Evolutionary conservation across 2,113 vertebrate species (phyloP).

Genomic region (Cervus canadensis): DNA sequence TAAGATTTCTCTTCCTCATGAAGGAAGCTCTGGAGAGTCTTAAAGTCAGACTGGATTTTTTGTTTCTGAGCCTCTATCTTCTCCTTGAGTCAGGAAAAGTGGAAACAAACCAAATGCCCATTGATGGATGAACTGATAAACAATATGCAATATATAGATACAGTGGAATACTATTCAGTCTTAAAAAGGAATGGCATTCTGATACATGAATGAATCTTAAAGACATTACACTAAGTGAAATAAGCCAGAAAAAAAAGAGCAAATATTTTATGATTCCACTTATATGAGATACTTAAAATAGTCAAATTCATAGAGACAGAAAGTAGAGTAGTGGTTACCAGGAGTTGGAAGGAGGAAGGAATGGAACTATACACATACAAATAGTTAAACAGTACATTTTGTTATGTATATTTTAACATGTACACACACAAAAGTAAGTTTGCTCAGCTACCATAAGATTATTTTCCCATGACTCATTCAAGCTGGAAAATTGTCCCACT

Average conservation of each 20-base stretch:
- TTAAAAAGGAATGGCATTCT: not conserved
- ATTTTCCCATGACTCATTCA: not conserved
- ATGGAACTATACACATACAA: not conserved
- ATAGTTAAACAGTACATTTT: not conserved
- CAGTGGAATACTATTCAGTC: no score
- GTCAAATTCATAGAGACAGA: not conserved
- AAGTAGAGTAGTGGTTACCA: not conserved
- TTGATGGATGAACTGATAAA: not conserved
- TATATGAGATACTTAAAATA: not conserved
- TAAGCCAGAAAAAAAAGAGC: not conserved
- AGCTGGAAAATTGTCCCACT: not conserved
- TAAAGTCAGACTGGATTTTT: slow-evolving; percentile 43
- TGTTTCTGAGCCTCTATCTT: not conserved
- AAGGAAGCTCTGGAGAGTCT: slow-evolving; percentile 26
- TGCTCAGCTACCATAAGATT: not conserved
- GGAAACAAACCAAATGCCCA: not conserved
- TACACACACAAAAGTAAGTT: not conserved
- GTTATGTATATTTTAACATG: not conserved
- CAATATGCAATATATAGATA: not conserved
- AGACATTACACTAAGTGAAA: not conserved
- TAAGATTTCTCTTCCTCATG: not conserved
- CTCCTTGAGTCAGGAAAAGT: not conserved
- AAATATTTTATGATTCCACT: not conserved
- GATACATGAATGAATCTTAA: not conserved
- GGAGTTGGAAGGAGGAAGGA: not conserved